Base-by-base conservation (phyloP, 2,888 invertebrate genomes). In the Alcis repandata region DNA sequence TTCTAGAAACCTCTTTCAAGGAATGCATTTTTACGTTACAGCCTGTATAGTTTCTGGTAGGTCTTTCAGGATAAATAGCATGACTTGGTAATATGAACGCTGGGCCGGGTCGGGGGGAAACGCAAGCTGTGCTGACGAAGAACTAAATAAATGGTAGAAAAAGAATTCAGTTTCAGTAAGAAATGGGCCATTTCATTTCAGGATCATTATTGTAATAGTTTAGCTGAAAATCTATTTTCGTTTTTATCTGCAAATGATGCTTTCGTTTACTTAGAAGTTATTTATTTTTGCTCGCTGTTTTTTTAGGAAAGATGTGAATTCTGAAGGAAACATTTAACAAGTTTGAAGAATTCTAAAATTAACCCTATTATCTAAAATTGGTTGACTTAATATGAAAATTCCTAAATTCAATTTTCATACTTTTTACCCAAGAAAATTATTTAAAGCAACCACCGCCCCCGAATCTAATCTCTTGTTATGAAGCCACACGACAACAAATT, bases 51-150 rank as follows among this genome's bases (percentile, higher is more conserved):
- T 40, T 27, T 40, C 48, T 15, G 40, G 38, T 38, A 32, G 64
- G 65, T 68, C 71, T 70, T 67, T 62, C 48, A 45, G 69, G 68
- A 70, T 72, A 73, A 70, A 70, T 58, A 66, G 45, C 60, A 52
- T 60, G 60, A 62, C 65, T 65, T 15, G 59, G 45, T 13, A 32
- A 19, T 57, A 60, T 46, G 36, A 45, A 13, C 53, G 20, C 36
- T 33, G 63, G 20, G 45, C 11, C 40, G n/a, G 38, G 40, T 40
- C 27, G 45, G 10, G 1, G 1, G 11, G 38, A 56, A 36, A 11
- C 22, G 65, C 60, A 60, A 65, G 65, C 52, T 51, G 59, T 53
- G 59, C 20, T 64, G 38, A 63, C 36, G 33, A 11, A 10, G 33
- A 11, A 4, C 15, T 15, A 13, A 19, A 38, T 13, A 51, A 49